Base-by-base conservation (phyloP, 2,888 invertebrate species). In the Pecten maximus region DNA sequence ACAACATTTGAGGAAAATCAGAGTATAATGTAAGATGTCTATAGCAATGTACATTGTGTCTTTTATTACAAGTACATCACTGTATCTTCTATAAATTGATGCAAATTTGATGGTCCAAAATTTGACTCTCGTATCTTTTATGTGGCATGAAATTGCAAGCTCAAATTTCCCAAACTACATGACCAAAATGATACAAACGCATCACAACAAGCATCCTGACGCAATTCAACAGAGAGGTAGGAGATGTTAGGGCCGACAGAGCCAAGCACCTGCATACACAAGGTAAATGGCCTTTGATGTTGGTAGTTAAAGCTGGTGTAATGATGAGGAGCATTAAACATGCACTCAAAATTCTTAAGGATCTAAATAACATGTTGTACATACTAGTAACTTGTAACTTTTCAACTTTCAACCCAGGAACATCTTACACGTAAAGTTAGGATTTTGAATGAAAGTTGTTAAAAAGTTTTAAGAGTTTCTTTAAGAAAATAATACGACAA, bases 281-380 rank as follows among this genome's bases (percentile, higher is more conserved):
- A 74, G 74, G 74, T 74, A 74, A 35, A 74, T 12, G 74, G 74
- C 74, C 74, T 74, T 74, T 74, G 74, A 74, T 35, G 74, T 74
- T 74, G 8, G 74, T 74, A 35, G 74, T 74, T 35, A 74, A 35
- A 74, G 74, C 74, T 74, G 4, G 28, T 74, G 15, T 74, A 35
- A 35, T 74, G 74, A 74, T 74, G 74, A 35, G 74, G 74, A 35
- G 35, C 74, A 74, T 74, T 74, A 74, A 74, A 74, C 28, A 19
- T 74, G 74, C 74, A 74, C 74, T 74, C 74, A 74, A 74, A 74
- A 74, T 74, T 74, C 74, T 74, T 74, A 28, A 74, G 74, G 74
- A 74, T 74, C 74, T 23, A 74, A 74, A 74, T 28, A 74, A 74
- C 74, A 74, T 74, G 74, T 74, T 74, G 8, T 35, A 74, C 74